These are phyloP conservation scores for Scyliorhinus canicula DNA, from an alignment of 2,797 vertebrate species.

Conservation along the genomic window DNA sequence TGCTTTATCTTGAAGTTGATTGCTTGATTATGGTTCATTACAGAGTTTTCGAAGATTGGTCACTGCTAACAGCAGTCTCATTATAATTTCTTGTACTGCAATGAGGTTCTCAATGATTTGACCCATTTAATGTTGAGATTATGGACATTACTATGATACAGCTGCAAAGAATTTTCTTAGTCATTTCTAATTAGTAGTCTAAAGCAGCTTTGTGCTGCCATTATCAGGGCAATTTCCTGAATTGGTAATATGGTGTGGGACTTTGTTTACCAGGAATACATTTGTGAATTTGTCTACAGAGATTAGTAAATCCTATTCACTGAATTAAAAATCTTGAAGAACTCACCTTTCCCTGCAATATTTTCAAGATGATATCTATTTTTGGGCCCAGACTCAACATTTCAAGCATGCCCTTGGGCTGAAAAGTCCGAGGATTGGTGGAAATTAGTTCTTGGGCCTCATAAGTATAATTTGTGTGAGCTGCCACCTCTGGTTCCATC, in stretches of 20 bases:
- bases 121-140: background rate
- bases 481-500: background rate
- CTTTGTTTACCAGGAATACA: background rate
- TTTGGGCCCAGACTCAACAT: background rate
- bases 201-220: background rate
- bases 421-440: background rate
- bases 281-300: background rate
- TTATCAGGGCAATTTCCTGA: background rate
- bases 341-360: background rate
- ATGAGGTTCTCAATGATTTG: background rate
- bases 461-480: background rate
- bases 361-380: background rate
- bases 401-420: background rate
- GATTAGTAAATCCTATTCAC: background rate
- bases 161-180: background rate
- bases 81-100: background rate
- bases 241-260: background rate
- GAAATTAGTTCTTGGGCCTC: background rate
- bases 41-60: background rate
- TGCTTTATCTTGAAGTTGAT: background rate
- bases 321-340: background rate
- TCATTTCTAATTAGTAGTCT: background rate
- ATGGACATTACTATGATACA: too few species aligned
- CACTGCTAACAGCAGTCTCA: background rate
- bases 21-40: constrained; percentile 4